These are phyloP conservation scores for Acheta domesticus DNA, from an alignment of 2,888 invertebrate genomes.

Conservation along the genomic window DNA sequence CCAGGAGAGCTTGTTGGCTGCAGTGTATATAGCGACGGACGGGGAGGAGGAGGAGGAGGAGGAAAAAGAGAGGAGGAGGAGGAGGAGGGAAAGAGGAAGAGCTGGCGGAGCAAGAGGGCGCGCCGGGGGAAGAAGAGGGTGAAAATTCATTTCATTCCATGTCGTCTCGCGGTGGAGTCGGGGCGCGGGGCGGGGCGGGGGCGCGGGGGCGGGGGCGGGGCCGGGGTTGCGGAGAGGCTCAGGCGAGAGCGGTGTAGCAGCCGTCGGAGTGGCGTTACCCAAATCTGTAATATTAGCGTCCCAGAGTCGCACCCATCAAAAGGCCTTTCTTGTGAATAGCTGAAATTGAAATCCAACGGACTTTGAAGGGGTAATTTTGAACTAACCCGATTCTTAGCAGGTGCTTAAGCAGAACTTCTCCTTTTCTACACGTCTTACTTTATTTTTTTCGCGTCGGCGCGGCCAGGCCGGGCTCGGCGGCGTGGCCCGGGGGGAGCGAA, in stretches of 20 bases:
- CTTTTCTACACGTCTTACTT: slow-evolving; percentile 18
- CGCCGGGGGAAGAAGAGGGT: slow-evolving; percentile 27
- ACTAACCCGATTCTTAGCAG: slow-evolving; percentile 37
- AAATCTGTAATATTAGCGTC: slow-evolving; percentile 37
- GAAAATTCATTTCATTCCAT: slow-evolving; percentile 38
- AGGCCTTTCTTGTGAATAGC: slow-evolving; percentile 36
- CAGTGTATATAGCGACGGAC: neutral
- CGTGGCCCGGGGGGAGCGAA: neutral
- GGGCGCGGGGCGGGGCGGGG: slow-evolving; percentile 22
- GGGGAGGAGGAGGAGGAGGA: slow-evolving; percentile 18
- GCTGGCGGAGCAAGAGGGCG: slow-evolving; percentile 26
- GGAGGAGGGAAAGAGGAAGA: slow-evolving; percentile 23
- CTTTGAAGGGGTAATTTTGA: slow-evolving; percentile 38
- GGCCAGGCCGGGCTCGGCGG: neutral
- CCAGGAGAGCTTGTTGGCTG: neutral
- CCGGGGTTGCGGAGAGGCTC: slow-evolving; percentile 18
- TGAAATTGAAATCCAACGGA: slow-evolving; percentile 38
- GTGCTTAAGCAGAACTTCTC: slow-evolving; percentile 24
- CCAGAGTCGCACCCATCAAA: slow-evolving; percentile 31
- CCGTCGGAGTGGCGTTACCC: slow-evolving; percentile 34
- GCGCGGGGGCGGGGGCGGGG: slow-evolving; percentile 23
- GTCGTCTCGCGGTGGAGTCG: slow-evolving; percentile 32
- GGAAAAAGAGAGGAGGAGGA: neutral
- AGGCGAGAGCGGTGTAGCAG: slow-evolving; percentile 21
- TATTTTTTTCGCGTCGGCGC: neutral